A percentile compares a stretch with the other conserved stretches of the same genome.
These are phyloP conservation scores for Hippocampus guttulatus DNA, from an alignment of 2,113 vertebrate genomes.

Conservation along the genomic window DNA sequence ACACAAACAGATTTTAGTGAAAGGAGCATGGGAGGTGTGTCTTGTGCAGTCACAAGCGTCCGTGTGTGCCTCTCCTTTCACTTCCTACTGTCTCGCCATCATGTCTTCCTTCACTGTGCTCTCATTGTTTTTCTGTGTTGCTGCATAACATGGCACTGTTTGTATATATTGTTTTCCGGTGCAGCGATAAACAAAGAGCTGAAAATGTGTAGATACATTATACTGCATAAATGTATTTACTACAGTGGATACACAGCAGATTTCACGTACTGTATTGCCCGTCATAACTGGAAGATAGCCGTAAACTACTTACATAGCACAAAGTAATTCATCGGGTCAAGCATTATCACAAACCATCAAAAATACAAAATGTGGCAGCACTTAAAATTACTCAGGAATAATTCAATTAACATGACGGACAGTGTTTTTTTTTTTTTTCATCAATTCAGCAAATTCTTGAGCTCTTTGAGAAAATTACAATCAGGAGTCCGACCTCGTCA, in stretches of 20 bases:
- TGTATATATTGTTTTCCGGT: background rate
- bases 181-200: background rate
- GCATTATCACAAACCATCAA: no score
- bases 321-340: no score
- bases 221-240: background rate
- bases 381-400: no score
- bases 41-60: constrained; percentile 42
- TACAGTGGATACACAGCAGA: background rate
- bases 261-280: background rate
- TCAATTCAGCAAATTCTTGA: no score
- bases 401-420: no score
- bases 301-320: no score
- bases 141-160: constrained; percentile 4
- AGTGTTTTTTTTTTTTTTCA: no score
- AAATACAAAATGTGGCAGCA: no score
- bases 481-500: no score
- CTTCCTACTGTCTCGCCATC: constrained; percentile 59
- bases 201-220: background rate
- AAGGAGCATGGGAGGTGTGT: constrained; percentile 34
- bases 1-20: constrained; percentile 3
- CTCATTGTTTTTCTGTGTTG: constrained; percentile 23
- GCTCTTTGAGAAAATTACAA: no score
- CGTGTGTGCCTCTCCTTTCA: constrained; percentile 41
- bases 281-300: background rate
- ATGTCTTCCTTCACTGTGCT: constrained; percentile 37